Base-by-base conservation (phyloP, 2,888 invertebrate species). In the Antheraea yamamai region DNA sequence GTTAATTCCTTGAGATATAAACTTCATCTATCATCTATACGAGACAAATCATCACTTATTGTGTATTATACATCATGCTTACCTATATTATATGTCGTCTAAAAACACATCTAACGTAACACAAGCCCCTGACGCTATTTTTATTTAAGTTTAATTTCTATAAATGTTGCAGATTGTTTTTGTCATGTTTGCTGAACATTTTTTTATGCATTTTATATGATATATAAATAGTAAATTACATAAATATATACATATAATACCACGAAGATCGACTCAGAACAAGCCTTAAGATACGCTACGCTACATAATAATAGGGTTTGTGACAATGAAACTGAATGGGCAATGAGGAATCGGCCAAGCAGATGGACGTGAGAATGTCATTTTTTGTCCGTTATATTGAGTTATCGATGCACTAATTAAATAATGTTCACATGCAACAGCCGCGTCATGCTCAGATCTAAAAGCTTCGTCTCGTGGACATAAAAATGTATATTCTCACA, bases 51-150 rank as follows among this genome's bases (percentile, higher is more conserved):
- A 84, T 84, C 83, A 82, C 82, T 83, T 82, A 84, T 83, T 81
- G 89, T 88, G 88, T 89, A 87, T 87, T 78, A 83, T 87, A 89
- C 87, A 89, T 86, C 92, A 92, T 92, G 92, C 92, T 83, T 85
- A 85, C 90, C 89, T 88, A 88, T 26, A 64, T 64, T 23, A 81
- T 86, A 81, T 83, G 80, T 85, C 84, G 85, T 88, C 88, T 89
- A 90, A 88, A 90, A 88, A 87, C 83, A 85, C 85, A 84, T 83
- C 85, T 85, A 87, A 84, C 83, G 81, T 80, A 85, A 88, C 79
- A 81, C 81, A 83, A 80, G 75, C 75, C 58, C 75, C 75, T 80
- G 74, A 72, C 74, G 72, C 61, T 71, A 75, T 55, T 71, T 61
- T 71, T 47, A 61, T 55, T 74, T 61, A 23, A 23, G 74, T 74